Evolutionary conservation across 2,113 vertebrate species (phyloP).

Genomic region (Montifringilla adamsi): DNA sequence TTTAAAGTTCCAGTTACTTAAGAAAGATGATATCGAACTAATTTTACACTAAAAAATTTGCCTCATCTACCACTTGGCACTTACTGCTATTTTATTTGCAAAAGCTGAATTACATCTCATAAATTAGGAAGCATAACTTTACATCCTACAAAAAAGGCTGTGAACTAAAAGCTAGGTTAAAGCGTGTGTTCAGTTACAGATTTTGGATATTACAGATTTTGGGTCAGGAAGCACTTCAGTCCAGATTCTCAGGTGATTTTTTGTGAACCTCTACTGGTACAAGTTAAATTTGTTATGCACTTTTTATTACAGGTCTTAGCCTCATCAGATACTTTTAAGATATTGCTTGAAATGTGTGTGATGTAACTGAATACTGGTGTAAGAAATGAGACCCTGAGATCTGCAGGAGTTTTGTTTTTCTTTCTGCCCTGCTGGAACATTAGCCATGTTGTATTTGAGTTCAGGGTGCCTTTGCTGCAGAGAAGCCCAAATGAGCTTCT

Average conservation of each 20-base stretch:
- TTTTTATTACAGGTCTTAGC: background rate
- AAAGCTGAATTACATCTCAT: background rate
- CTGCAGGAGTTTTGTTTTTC: accelerated
- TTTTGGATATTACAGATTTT: background rate
- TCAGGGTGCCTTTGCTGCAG: background rate
- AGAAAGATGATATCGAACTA: background rate
- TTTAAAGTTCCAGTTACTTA: background rate
- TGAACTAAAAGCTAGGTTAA: background rate
- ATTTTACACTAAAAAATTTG: background rate
- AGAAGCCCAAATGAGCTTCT: background rate
- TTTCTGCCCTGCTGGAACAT: background rate
- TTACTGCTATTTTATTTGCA: background rate
- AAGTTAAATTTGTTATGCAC: background rate
- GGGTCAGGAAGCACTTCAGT: background rate
- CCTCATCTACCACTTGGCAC: background rate
- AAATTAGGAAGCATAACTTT: background rate
- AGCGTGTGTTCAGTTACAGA: background rate
- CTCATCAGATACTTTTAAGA: background rate
- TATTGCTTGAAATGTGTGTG: background rate
- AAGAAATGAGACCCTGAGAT: background rate
- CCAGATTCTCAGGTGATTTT: background rate
- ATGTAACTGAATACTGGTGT: background rate
- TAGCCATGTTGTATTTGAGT: background rate
- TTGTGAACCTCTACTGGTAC: background rate
- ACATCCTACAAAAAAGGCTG: background rate